These are phyloP conservation scores for Drymodes brunneopygia DNA, from an alignment of 2,113 vertebrate species.

Conservation along the genomic window DNA sequence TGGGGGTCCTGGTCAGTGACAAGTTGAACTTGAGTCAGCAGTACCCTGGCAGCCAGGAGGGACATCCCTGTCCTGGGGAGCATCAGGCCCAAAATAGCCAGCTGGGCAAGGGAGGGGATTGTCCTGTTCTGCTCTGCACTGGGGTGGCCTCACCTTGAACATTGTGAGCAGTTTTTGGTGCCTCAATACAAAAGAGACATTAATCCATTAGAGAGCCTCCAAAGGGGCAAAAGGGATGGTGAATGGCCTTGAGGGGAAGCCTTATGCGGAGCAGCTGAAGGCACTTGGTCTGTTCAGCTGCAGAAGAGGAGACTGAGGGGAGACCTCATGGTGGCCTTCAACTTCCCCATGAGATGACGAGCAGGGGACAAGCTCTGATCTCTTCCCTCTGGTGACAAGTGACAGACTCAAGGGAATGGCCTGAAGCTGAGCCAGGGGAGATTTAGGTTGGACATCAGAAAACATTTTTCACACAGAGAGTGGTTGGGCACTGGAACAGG, in stretches of 20 bases:
- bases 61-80: background rate
- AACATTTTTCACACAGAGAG: background rate
- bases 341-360: background rate
- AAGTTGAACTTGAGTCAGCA: background rate
- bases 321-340: background rate
- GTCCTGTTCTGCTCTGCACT: rapidly evolving
- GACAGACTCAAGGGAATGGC: background rate
- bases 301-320: background rate
- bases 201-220: background rate
- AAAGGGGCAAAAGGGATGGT: background rate
- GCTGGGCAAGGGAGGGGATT: background rate
- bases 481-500: too few relatives aligned
- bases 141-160: rapidly evolving
- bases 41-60: background rate
- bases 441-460: background rate
- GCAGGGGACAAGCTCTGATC: background rate
- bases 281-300: background rate
- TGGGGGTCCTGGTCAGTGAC: background rate
- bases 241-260: too few relatives aligned
- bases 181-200: background rate
- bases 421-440: background rate
- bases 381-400: too few relatives aligned
- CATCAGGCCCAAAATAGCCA: background rate
- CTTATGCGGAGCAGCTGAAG: background rate
- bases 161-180: rapidly evolving